phyloP scores from a whole-genome alignment of 2,888 invertebrate species.

The Villa cingulata region DNA sequence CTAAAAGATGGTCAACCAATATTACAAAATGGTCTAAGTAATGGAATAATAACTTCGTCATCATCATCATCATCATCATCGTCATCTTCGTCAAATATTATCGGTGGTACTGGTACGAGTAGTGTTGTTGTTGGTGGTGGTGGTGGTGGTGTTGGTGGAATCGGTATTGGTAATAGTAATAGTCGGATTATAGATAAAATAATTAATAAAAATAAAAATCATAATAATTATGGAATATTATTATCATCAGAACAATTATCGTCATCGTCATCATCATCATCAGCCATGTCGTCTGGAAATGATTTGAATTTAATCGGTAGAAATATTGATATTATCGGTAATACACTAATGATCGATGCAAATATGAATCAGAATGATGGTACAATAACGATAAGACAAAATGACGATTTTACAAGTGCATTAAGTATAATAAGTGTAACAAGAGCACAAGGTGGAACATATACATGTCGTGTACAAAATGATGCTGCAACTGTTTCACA shows the following conservation, averaged over 20 bases:
- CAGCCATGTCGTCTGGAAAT: constrained; percentile 7
- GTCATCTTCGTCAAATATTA: constrained; percentile 15
- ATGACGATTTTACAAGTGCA: constrained; percentile 46
- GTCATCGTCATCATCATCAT: constrained; percentile 2
- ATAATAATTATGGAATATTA: constrained; percentile 10
- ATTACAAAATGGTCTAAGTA: constrained; percentile 23
- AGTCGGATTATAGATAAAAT: constrained; percentile 11
- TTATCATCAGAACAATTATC: constrained; percentile 12
- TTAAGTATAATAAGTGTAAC: constrained; percentile 45
- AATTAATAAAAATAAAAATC: constrained; percentile 11
- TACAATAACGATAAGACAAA: constrained; percentile 42
- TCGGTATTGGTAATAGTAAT: constrained; percentile 6
- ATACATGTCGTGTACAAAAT: constrained; percentile 45
- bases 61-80: not conserved
- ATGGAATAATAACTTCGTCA: not conserved
- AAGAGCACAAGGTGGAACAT: constrained; percentile 44
- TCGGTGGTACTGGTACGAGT: constrained; percentile 17
- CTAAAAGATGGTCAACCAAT: constrained; percentile 44
- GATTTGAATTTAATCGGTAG: not conserved
- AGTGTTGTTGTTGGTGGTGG: constrained; percentile 25
- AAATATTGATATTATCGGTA: not conserved
- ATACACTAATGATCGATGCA: constrained; percentile 1
- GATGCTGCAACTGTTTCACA: constrained; percentile 44
- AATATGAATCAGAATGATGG: constrained; percentile 27
- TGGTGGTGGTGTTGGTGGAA: constrained; percentile 12